These are phyloP conservation scores for Oncorhynchus kisutch DNA, from an alignment of 2,113 vertebrate genomes.

Conservation along the genomic window DNA sequence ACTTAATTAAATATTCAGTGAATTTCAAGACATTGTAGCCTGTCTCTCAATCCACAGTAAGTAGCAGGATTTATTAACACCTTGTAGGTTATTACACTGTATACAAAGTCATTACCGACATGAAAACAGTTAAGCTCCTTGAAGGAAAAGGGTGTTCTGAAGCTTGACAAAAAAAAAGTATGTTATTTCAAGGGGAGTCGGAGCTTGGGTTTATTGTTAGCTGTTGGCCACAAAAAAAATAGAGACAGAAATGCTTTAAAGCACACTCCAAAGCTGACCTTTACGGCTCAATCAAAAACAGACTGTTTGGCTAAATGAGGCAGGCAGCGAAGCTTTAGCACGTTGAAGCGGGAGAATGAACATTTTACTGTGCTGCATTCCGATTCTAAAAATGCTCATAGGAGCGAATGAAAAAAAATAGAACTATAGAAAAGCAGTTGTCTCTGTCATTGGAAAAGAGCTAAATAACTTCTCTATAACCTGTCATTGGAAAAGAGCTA, in stretches of 20 bases:
- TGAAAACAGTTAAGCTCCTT: constrained; percentile 21
- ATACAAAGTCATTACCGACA: constrained; percentile 56
- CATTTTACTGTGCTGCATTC: constrained; percentile 21
- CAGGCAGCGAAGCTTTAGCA: constrained; percentile 21
- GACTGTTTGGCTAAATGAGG: constrained; percentile 36
- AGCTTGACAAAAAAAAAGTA: constrained; percentile 45
- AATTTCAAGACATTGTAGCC: not conserved
- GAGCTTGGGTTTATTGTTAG: constrained; percentile 48
- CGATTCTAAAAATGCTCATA: not conserved
- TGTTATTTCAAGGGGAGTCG: constrained; percentile 51
- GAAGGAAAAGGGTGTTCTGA: constrained; percentile 51
- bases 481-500: constrained; percentile 20
- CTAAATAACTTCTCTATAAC: constrained; percentile 4
- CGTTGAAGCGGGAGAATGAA: constrained; percentile 25
- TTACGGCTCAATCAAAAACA: constrained; percentile 63
- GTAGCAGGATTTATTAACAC: constrained; percentile 48
- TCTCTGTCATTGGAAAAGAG: constrained; percentile 6
- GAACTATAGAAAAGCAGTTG: not conserved
- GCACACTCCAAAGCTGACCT: constrained; percentile 58
- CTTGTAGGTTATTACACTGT: constrained; percentile 6
- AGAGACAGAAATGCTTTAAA: constrained; percentile 52
- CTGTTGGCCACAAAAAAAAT: constrained; percentile 49
- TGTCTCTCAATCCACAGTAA: not conserved
- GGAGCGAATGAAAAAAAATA: not conserved
- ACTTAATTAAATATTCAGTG: not conserved